These are phyloP conservation scores for Campylomormyrus tamandua DNA, from an alignment of 2,113 vertebrate genomes.

Conservation along the genomic window DNA sequence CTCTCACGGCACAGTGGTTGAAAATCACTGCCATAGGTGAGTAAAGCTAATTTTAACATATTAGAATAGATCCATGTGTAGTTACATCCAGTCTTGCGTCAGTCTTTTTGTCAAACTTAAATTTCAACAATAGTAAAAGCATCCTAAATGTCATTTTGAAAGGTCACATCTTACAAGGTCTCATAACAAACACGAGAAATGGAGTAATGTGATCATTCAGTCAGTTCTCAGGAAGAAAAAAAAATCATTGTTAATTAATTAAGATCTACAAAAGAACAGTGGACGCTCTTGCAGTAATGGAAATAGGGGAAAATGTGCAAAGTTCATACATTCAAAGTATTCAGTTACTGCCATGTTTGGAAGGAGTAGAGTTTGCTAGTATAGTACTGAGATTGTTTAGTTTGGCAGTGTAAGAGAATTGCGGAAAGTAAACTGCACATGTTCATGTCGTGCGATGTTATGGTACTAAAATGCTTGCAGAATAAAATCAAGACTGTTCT, in stretches of 20 bases:
- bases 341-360: not conserved
- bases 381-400: not conserved
- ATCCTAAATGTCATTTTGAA: not conserved
- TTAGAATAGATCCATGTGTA: not conserved
- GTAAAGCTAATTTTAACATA: not conserved
- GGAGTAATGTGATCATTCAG: not conserved
- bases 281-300: not conserved
- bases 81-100: not conserved
- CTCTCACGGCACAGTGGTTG: no score
- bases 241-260: not conserved
- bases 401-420: not conserved
- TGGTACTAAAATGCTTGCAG: no score
- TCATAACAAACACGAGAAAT: not conserved
- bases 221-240: not conserved
- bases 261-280: not conserved
- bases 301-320: not conserved
- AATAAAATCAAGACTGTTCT: no score
- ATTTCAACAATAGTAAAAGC: not conserved
- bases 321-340: not conserved
- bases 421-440: not conserved
- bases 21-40: conserved; percentile 43
- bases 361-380: not conserved
- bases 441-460: no score
- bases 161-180: not conserved
- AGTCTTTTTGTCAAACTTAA: not conserved